Evolutionary conservation across 2,113 vertebrate species (phyloP).

Genomic region (Picathartes gymnocephalus): DNA sequence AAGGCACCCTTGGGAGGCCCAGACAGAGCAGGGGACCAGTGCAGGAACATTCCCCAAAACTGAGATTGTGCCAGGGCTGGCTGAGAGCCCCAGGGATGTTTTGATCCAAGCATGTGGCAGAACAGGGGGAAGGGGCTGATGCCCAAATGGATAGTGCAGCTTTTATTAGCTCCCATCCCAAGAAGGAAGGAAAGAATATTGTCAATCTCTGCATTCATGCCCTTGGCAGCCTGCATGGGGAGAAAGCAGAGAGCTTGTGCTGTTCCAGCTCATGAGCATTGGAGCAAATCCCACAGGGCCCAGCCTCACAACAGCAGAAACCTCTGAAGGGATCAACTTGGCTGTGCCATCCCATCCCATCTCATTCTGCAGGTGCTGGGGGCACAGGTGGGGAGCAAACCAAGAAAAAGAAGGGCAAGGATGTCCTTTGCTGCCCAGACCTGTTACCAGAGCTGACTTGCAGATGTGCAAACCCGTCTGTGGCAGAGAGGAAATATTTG

Average conservation of each 20-base stretch:
- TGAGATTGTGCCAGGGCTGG: not conserved
- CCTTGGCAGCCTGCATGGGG: not conserved
- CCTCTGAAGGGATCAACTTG: not conserved
- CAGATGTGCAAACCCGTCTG: not conserved
- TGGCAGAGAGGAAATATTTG: constrained; percentile 33
- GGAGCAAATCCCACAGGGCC: constrained; percentile 14
- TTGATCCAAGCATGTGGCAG: not conserved
- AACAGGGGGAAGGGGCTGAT: not conserved
- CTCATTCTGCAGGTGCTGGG: not conserved
- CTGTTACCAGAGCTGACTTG: not conserved
- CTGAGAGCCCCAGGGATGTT: not conserved
- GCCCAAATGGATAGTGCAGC: not conserved
- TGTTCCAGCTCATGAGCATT: not conserved
- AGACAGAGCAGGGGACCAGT: not conserved
- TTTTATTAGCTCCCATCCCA: not conserved
- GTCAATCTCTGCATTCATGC: constrained; percentile 36
- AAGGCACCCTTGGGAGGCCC: not conserved
- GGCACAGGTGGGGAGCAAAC: not conserved
- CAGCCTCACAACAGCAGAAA: not conserved
- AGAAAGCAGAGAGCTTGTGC: not conserved
- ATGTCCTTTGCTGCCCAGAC: not conserved
- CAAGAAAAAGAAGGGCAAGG: not conserved
- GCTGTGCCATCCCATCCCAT: not conserved
- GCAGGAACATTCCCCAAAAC: not conserved
- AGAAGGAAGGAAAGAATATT: constrained; percentile 8